phyloP scores from a whole-genome alignment of 2,113 vertebrate species.

The Silurus glanis region DNA sequence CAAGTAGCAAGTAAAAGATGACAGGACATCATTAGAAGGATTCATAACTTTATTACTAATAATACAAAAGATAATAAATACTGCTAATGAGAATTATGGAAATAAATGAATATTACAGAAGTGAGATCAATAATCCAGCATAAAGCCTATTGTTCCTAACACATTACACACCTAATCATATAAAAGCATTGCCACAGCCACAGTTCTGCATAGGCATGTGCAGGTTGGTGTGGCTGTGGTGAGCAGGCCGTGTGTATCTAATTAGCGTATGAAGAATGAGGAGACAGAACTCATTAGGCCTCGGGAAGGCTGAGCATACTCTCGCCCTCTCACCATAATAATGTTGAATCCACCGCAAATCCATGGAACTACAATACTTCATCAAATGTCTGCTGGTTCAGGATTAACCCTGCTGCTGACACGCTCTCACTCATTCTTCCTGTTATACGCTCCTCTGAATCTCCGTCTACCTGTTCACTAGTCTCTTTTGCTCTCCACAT shows the following conservation, averaged over 20 bases:
- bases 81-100: not conserved
- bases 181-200: not conserved
- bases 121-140: not conserved
- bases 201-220: not conserved
- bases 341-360: slow-evolving; percentile 65
- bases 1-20: not conserved
- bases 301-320: slow-evolving; percentile 63
- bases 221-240: not conserved
- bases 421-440: slow-evolving; percentile 34
- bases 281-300: slow-evolving; percentile 69
- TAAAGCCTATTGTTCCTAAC: not conserved
- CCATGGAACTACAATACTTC: slow-evolving; percentile 53
- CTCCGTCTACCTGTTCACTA: slow-evolving; percentile 25
- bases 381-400: slow-evolving; percentile 60
- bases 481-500: not conserved
- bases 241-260: slow-evolving; percentile 53
- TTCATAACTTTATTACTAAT: not conserved
- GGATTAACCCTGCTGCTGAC: slow-evolving; percentile 68
- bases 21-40: not conserved
- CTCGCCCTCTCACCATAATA: slow-evolving; percentile 70
- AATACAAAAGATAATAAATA: not conserved
- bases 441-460: slow-evolving; percentile 8
- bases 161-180: not conserved
- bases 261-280: slow-evolving; percentile 73
- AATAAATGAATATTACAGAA: not conserved